Conservation (phyloP, 1,140 invertebrate genomes). For the Pomacea maculata region DNA sequence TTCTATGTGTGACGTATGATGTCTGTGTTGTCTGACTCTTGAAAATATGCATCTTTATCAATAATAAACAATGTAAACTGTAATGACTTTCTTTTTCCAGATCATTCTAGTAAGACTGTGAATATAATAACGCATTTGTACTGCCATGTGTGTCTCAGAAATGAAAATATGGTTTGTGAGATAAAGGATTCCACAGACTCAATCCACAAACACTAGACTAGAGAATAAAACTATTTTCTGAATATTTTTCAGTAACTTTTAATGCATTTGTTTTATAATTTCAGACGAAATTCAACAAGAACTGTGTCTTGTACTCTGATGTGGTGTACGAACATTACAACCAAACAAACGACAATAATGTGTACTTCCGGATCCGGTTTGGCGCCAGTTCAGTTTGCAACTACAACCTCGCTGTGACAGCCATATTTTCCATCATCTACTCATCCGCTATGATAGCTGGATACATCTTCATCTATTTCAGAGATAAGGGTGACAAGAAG, state of each 20-base stretch:
- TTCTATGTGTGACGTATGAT: no score
- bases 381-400: slow-evolving; percentile 28
- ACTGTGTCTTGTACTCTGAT: slow-evolving; percentile 31
- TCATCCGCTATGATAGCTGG: background rate
- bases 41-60: no score
- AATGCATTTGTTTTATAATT: background rate
- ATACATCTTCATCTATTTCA: slow-evolving; percentile 21
- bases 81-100: no score
- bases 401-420: slow-evolving; percentile 31
- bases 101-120: no score
- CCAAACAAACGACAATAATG: background rate
- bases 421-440: slow-evolving; percentile 33
- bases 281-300: slow-evolving; percentile 19
- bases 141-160: no score
- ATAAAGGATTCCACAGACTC: no score
- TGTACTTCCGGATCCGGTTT: slow-evolving; percentile 19
- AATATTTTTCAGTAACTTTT: background rate
- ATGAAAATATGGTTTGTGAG: no score
- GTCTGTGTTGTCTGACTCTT: no score
- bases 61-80: no score
- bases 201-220: no score
- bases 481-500: slow-evolving; percentile 25
- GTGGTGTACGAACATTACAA: slow-evolving; percentile 8
- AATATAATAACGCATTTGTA: no score
- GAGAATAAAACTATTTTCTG: no score